Evolutionary conservation across 2,797 vertebrate species (phyloP).

Genomic region (Sebastes kiyomatsui): DNA sequence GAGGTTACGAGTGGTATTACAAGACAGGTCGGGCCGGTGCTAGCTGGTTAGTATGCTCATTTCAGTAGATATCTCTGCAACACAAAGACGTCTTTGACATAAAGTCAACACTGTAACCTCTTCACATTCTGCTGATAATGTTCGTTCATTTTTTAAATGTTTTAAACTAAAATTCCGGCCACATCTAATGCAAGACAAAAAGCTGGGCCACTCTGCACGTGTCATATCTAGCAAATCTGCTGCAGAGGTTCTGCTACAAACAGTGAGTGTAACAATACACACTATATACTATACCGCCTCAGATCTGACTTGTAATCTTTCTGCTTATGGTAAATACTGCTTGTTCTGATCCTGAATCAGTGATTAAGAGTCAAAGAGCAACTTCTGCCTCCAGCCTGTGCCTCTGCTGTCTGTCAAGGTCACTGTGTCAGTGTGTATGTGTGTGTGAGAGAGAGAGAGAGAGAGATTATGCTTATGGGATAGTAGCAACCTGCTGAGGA

Average conservation of each 20-base stretch:
- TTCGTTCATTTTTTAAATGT: background rate
- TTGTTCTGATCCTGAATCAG: constrained; percentile 34
- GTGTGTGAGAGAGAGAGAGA: background rate
- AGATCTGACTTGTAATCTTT: constrained; percentile 18
- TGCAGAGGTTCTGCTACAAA: constrained; percentile 5
- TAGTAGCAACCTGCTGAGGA: constrained; percentile 57
- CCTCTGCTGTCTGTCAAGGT: constrained; percentile 50
- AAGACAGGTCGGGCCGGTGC: no score
- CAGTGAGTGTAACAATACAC: background rate
- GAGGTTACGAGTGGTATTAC: no score
- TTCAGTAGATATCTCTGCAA: no score
- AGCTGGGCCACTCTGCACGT: background rate
- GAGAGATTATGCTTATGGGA: constrained; percentile 37
- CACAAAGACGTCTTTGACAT: no score
- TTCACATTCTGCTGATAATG: background rate
- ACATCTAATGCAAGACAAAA: background rate
- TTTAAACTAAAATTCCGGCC: background rate
- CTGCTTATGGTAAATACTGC: constrained; percentile 26
- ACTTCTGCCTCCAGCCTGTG: constrained; percentile 36
- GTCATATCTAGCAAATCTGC: background rate
- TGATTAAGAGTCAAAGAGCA: constrained; percentile 56
- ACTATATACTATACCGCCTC: background rate
- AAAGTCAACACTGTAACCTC: no score
- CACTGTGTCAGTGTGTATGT: constrained; percentile 26
- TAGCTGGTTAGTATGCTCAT: no score